phyloP scores from a whole-genome alignment of 2,888 invertebrate species.

The Auanema freiburgensis region DNA sequence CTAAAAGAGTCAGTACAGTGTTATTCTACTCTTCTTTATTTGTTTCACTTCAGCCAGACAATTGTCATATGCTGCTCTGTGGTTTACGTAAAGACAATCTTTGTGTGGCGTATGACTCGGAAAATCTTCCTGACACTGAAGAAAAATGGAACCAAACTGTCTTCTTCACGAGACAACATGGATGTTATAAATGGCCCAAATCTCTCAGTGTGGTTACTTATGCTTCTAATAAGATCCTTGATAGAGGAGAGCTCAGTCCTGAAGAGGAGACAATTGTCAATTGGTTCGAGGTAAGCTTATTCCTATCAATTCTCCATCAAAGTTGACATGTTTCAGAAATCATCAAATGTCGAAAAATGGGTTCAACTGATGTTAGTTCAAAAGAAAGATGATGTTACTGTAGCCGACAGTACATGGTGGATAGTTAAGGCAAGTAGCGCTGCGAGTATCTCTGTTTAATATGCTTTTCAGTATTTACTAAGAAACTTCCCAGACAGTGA shows the following conservation, averaged over 20 bases:
- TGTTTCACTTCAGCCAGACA: neutral
- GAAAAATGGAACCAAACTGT: conserved; percentile 37
- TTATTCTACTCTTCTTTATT: neutral
- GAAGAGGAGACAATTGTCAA: conserved; percentile 22
- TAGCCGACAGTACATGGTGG: conserved; percentile 17
- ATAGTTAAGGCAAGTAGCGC: conserved; percentile 9
- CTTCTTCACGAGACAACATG: conserved; percentile 31
- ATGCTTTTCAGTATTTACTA: conserved; percentile 25
- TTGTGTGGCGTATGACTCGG: conserved; percentile 38
- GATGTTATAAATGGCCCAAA: conserved; percentile 33
- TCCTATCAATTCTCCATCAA: neutral
- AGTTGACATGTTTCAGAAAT: conserved; percentile 1
- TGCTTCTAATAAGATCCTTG: conserved; percentile 9
- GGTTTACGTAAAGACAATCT: conserved; percentile 21
- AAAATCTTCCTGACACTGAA: conserved; percentile 34
- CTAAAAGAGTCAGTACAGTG: conserved; percentile 17
- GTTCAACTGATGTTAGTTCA: conserved; percentile 13
- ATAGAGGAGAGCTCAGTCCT: conserved; percentile 13
- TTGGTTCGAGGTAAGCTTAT: conserved; percentile 19
- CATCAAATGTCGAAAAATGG: conserved; percentile 18
- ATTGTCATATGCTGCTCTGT: conserved; percentile 9
- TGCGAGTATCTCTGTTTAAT: neutral
- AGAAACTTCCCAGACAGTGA: conserved; percentile 5
- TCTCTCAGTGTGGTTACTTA: conserved; percentile 19
- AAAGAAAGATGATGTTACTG: conserved; percentile 8